These are phyloP conservation scores for Drosophila azteca DNA, from an alignment of 1,140 invertebrate genomes.

Conservation along the genomic window DNA sequence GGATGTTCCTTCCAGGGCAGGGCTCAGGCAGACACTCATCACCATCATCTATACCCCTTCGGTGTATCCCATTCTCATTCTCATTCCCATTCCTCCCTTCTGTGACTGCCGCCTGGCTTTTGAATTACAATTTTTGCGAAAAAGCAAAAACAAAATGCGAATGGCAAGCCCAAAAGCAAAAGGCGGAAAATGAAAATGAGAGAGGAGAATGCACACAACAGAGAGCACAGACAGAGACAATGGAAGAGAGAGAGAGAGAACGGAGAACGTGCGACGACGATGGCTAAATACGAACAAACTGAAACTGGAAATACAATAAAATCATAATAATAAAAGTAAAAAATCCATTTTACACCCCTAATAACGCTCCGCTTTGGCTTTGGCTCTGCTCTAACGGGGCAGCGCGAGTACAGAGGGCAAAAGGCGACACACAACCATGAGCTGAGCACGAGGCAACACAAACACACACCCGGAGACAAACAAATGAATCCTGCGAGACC, in stretches of 20 bases:
- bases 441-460: conserved; percentile 42
- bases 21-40: conserved; percentile 13
- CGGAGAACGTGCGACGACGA: conserved; percentile 13
- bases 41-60: conserved; percentile 36
- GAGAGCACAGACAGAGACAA: conserved; percentile 45
- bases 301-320: conserved; percentile 80
- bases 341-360: conserved; percentile 83
- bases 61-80: conserved; percentile 27
- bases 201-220: conserved; percentile 1
- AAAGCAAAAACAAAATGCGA: conserved; percentile 66
- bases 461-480: conserved; percentile 58
- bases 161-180: conserved; percentile 65
- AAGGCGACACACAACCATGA: conserved; percentile 45
- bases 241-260: conserved; percentile 25
- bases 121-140: conserved; percentile 74
- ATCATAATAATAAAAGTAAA: conserved; percentile 83
- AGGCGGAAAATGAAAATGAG: conserved; percentile 46
- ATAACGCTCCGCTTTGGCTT: conserved; percentile 45
- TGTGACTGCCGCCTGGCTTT: conserved; percentile 32
- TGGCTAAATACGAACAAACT: conserved; percentile 59
- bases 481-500: conserved; percentile 82
- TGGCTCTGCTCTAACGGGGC: neutral
- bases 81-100: conserved; percentile 29
- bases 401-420: conserved; percentile 35
- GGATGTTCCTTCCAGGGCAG: conserved; percentile 6